Base-by-base conservation (phyloP, 2,888 invertebrate species). In the Eupeodes luniger region DNA sequence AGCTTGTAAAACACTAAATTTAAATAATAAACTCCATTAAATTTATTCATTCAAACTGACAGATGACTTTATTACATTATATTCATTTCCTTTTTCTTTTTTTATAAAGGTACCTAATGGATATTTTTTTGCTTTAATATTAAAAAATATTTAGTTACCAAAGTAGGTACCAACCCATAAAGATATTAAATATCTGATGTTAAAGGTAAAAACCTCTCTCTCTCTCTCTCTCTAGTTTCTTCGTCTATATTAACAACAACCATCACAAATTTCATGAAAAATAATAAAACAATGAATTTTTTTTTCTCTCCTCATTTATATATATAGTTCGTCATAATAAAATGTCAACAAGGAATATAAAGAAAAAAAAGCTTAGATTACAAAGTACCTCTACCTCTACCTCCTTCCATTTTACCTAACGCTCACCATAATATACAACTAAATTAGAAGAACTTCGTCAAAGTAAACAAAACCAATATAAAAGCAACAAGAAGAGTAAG, bases 371-470 rank as follows among this genome's bases (percentile, higher is more conserved):
- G 27, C 70, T 57, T 40, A 72, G 44, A 59, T 59, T 59, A 72
- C 57, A 59, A 72, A 59, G 34, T 66, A 66, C 47, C 19, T 66
- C 12, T 44, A 40, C 11, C 5, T 12, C 12, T 5, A 57, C 27
- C 57, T 57, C 5, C 40, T 40, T 7, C 40, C 40, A 7, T 5
- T 40, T 5, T 40, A 40, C 27, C 27, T 27, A 27, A 27, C 27
- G 27, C 27, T 3, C 11, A 0, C 6, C 2, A 10, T 36, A 40
- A 10, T 36, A 40, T 4, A 47, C 57, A 57, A 47, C 44, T 47
- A 59, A 72, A 59, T 72, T 72, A 47, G 72, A 72, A 59, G 27
- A 72, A 72, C 59, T 72, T 72, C 16, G 47, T 72, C 47, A 72
- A 72, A 27, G 47, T 47, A 59, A 72, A 59, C 59, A 72, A 47